phyloP scores from a whole-genome alignment of 2,113 vertebrate genomes.

The Meriones unguiculatus region DNA sequence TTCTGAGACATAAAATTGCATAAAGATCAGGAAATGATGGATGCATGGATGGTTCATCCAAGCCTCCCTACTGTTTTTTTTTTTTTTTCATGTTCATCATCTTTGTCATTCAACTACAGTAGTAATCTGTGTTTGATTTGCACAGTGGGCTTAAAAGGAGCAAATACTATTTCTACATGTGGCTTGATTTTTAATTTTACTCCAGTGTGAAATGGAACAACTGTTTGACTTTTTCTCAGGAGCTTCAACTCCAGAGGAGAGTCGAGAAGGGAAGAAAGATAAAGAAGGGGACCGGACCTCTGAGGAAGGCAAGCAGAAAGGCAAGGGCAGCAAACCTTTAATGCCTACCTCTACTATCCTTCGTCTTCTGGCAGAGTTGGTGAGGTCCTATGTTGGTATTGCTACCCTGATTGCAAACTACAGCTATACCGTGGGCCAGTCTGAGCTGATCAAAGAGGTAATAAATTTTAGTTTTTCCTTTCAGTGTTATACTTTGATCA shows the following conservation, averaged over 20 bases:
- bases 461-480: slow-evolving; percentile 53
- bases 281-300: slow-evolving; percentile 92
- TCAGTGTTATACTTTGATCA: slow-evolving; percentile 28
- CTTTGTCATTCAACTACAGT: not conserved
- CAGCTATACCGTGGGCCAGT: slow-evolving; percentile 96
- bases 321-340: slow-evolving; percentile 94
- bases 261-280: slow-evolving; percentile 93
- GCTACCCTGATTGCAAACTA: slow-evolving; percentile 96
- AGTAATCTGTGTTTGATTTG: slow-evolving; percentile 7
- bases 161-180: not conserved
- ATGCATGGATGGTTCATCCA: not conserved
- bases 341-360: slow-evolving; percentile 97
- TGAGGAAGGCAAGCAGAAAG: slow-evolving; percentile 92
- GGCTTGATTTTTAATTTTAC: slow-evolving; percentile 31
- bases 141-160: not conserved
- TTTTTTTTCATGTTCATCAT: not conserved
- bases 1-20: not conserved
- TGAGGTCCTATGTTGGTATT: slow-evolving; percentile 96
- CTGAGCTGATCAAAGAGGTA: slow-evolving; percentile 97
- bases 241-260: slow-evolving; percentile 94
- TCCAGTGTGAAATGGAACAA: slow-evolving; percentile 11
- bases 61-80: not conserved
- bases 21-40: not conserved
- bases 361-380: slow-evolving; percentile 94
- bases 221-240: slow-evolving; percentile 63